phyloP scores from a whole-genome alignment of 2,113 vertebrate genomes.

The Gymnocephalus cernua region DNA sequence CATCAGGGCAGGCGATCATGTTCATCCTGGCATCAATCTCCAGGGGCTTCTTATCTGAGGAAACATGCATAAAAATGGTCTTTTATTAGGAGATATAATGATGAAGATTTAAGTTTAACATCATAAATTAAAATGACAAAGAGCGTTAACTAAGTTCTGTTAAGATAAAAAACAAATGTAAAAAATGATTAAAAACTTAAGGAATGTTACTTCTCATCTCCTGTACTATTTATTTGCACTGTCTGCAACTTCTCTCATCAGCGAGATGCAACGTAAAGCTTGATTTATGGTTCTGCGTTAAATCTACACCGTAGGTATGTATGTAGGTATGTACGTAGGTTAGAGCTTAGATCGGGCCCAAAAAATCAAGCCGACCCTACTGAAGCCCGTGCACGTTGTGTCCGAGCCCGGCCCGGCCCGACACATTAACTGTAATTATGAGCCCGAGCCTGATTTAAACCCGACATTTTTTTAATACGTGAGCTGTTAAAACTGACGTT shows the following conservation, averaged over 20 bases:
- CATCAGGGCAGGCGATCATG: slow-evolving; percentile 92
- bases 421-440: too few relatives aligned
- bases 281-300: too few relatives aligned
- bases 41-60: slow-evolving; percentile 91
- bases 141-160: background rate
- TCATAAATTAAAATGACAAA: background rate
- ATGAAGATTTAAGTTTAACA: background rate
- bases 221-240: background rate
- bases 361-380: too few relatives aligned
- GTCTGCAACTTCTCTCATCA: background rate
- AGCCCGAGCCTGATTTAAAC: too few relatives aligned
- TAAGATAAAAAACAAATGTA: background rate
- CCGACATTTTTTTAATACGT: too few relatives aligned
- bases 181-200: background rate
- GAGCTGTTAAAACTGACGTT: too few relatives aligned
- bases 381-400: too few relatives aligned
- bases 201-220: background rate
- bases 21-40: slow-evolving; percentile 88
- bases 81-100: background rate
- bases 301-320: too few relatives aligned
- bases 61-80: background rate
- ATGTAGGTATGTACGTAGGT: too few relatives aligned
- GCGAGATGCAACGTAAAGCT: background rate
- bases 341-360: too few relatives aligned
- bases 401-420: too few relatives aligned